These are phyloP conservation scores for Caranx melampygus DNA, from an alignment of 2,113 vertebrate genomes.

Conservation along the genomic window DNA sequence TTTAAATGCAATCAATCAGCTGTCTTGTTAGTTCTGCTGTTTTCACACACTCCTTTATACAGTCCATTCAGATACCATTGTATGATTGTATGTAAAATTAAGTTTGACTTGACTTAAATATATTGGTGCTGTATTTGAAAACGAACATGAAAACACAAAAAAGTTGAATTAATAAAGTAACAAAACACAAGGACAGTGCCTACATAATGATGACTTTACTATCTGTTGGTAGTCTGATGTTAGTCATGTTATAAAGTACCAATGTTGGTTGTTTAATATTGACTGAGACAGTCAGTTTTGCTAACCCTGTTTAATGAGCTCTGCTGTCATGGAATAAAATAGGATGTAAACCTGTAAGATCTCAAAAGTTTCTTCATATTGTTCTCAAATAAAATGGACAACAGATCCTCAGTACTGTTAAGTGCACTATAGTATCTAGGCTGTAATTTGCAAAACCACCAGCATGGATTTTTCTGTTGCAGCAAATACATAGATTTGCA, in stretches of 20 bases:
- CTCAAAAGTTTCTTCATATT: neutral
- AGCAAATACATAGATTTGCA: neutral
- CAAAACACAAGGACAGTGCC: neutral
- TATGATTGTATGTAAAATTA: neutral
- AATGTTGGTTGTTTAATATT: neutral
- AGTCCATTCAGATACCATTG: neutral
- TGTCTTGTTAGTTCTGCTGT: neutral
- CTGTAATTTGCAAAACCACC: neutral
- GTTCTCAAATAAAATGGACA: neutral
- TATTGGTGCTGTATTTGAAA: neutral
- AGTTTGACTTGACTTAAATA: neutral
- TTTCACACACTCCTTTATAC: neutral
- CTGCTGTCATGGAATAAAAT: neutral
- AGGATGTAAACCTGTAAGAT: neutral
- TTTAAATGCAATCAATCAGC: neutral
- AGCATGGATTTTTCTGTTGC: neutral
- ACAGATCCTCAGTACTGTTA: neutral
- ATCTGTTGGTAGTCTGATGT: neutral
- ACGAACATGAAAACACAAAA: neutral
- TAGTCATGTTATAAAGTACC: no score
- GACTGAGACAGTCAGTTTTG: neutral
- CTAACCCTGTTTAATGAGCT: neutral
- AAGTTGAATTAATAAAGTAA: neutral
- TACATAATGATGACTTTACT: neutral
- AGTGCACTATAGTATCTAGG: neutral